Base-by-base conservation (phyloP, 2,797 vertebrate species). In the Serranus cabrilla region DNA sequence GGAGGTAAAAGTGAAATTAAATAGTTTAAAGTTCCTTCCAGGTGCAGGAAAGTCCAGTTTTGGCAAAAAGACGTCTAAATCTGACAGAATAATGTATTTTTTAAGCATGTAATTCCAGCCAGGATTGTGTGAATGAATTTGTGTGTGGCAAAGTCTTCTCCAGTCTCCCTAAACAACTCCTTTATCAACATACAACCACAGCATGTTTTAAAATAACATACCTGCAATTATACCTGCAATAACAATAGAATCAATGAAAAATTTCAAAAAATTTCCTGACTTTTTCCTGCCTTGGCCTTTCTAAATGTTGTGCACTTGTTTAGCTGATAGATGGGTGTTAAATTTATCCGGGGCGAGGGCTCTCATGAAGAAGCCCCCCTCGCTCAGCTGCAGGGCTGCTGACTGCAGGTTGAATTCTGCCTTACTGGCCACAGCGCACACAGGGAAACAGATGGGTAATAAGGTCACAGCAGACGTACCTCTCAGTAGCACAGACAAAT, bases 371-470 rank as follows among this genome's bases (percentile, higher is more conserved):
- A 79, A 60, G 56, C 71, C 73, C 67, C 57, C 43, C 43, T 37
- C 73, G 72, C 72, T 87, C 89, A 88, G 90, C 89, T 92, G 89
- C 90, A 73, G 78, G 79, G 81, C 80, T 92, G 92, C 92, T 92
- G 91, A 93, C 88, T 89, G 84, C 82, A 83, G 82, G 87, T 82
- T 83, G 87, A 90, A 84, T 91, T 91, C 71, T 79, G 81, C 84
- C 72, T 90, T 47, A 76, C 64, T 87, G 83, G 90, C 91, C 87
- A 74, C 82, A 63, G 71, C 7, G 80, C 88, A 85, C 87, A 72
- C 61, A 59, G 78, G 70, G 64, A 91, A 92, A 87, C 93, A 95
- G 93, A 93, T 92, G 92, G 91, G 78, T 92, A 93, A 92, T 92
- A 90, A 93, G 93, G 93, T 94, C 91, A 92, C 77, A 76, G 84